These are phyloP conservation scores for Epirrhoe tristata DNA, from an alignment of 2,888 invertebrate genomes.

Conservation along the genomic window DNA sequence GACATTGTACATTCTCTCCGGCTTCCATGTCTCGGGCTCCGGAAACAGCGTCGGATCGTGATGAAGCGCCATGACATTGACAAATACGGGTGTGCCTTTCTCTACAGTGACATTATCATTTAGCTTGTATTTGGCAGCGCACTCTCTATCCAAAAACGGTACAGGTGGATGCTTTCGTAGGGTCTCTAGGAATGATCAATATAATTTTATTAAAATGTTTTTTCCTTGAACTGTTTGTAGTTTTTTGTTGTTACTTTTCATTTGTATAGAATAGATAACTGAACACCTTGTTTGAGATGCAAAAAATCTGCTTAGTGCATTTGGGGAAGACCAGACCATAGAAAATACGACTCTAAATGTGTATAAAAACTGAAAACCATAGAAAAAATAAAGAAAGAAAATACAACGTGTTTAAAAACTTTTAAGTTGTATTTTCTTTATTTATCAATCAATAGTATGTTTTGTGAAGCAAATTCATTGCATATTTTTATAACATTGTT, in stretches of 20 bases:
- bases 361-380: too few relatives aligned
- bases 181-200: constrained; percentile 56
- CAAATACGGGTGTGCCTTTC: constrained; percentile 62
- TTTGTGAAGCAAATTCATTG: too few relatives aligned
- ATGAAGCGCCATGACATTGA: constrained; percentile 67
- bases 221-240: background rate
- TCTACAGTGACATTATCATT: constrained; percentile 63
- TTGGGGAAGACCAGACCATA: too few relatives aligned
- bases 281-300: too few relatives aligned
- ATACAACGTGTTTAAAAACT: too few relatives aligned
- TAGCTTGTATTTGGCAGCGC: constrained; percentile 57
- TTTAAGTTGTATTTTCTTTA: too few relatives aligned
- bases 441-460: too few relatives aligned
- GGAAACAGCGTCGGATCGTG: constrained; percentile 61
- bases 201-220: background rate
- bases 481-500: too few relatives aligned
- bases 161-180: constrained; percentile 65
- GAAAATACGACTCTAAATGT: too few relatives aligned
- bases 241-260: background rate
- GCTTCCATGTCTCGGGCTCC: constrained; percentile 65
- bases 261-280: too few relatives aligned
- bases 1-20: constrained; percentile 60
- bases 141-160: constrained; percentile 63
- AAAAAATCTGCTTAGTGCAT: too few relatives aligned
- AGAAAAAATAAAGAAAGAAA: too few relatives aligned